A percentile compares a stretch with the other conserved stretches of the same genome.
These are phyloP conservation scores for Lophotis ruficrista DNA, from an alignment of 2,113 vertebrate genomes.

Conservation along the genomic window DNA sequence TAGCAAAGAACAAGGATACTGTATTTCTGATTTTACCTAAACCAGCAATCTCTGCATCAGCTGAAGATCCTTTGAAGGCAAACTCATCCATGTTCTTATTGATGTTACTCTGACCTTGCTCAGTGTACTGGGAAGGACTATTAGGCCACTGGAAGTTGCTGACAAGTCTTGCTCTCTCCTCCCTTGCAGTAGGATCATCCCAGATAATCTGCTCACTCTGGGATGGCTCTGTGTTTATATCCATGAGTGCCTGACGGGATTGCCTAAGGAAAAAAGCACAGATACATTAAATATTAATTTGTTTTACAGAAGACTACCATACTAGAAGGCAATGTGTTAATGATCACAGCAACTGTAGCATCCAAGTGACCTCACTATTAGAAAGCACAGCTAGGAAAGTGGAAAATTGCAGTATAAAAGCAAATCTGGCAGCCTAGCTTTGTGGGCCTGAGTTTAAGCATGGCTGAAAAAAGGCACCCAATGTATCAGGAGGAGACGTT, in stretches of 20 bases:
- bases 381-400: not conserved
- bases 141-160: slow-evolving; percentile 94
- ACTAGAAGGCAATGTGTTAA: not conserved
- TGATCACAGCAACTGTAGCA: not conserved
- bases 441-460: not conserved
- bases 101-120: slow-evolving; percentile 63
- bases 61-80: slow-evolving; percentile 76
- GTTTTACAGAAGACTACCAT: not conserved
- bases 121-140: slow-evolving; percentile 88
- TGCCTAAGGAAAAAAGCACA: slow-evolving; percentile 75
- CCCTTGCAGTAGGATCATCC: slow-evolving; percentile 95
- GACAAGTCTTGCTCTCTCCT: slow-evolving; percentile 93
- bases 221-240: slow-evolving; percentile 92
- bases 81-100: slow-evolving; percentile 52
- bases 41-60: slow-evolving; percentile 82
- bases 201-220: slow-evolving; percentile 97
- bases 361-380: not conserved
- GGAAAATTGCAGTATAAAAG: not conserved
- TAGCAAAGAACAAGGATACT: not conserved
- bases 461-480: not conserved
- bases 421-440: not conserved
- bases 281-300: not conserved
- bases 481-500: not conserved
- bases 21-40: slow-evolving; percentile 76
- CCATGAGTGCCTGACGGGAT: slow-evolving; percentile 79